phyloP scores from a whole-genome alignment of 2,113 vertebrate species.

The Pleuronectes platessa region DNA sequence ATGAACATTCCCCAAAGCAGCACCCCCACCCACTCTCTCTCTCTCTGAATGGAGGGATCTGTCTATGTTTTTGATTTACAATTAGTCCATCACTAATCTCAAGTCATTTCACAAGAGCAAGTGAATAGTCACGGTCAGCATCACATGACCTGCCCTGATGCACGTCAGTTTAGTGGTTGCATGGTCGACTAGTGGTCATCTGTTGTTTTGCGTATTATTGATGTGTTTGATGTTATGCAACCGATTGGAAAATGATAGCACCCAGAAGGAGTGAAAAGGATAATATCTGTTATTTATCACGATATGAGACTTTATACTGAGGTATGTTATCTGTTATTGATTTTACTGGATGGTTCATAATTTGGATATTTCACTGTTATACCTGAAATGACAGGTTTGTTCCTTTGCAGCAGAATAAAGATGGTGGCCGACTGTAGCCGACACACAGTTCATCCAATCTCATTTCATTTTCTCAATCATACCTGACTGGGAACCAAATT shows the following conservation, averaged over 20 bases:
- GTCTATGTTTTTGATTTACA: slow-evolving; percentile 6
- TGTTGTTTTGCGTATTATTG: background rate
- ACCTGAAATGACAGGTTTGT: background rate
- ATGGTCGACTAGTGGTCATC: background rate
- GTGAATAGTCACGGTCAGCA: background rate
- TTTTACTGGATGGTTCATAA: no score
- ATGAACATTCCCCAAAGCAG: slow-evolving; percentile 25
- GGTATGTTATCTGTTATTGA: no score
- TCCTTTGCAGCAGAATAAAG: slow-evolving; percentile 6
- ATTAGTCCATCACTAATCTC: background rate
- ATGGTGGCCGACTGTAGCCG: background rate
- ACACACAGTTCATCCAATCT: background rate
- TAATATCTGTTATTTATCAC: background rate
- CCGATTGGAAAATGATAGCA: background rate
- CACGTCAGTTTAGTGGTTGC: background rate
- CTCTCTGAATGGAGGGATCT: slow-evolving; percentile 17
- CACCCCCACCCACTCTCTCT: slow-evolving; percentile 9
- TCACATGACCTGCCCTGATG: background rate
- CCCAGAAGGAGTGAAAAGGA: background rate
- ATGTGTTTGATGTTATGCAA: background rate
- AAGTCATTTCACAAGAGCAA: background rate
- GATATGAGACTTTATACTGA: background rate
- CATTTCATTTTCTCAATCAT: slow-evolving; percentile 1
- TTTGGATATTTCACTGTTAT: background rate
- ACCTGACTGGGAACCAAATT: background rate